These are phyloP conservation scores for Latrodectus geometricus DNA, from an alignment of 1,140 invertebrate species.

Conservation along the genomic window DNA sequence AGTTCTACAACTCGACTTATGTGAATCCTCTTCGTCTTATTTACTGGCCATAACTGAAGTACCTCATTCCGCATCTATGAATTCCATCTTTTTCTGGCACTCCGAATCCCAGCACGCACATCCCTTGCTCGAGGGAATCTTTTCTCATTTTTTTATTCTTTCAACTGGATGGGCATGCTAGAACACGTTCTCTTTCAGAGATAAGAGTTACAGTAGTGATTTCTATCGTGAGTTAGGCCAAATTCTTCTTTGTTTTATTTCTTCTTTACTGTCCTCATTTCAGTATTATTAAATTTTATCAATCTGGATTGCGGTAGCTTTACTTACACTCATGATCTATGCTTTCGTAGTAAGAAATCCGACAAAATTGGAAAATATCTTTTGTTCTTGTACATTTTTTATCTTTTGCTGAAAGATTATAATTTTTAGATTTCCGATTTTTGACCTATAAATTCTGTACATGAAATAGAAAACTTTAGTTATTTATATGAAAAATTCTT, in stretches of 20 bases:
- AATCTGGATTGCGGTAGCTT: background rate
- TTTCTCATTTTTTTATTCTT: slow-evolving; percentile 8
- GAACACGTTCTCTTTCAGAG: slow-evolving; percentile 36
- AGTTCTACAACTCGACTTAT: background rate
- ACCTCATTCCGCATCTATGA: slow-evolving; percentile 53
- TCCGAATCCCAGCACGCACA: slow-evolving; percentile 38
- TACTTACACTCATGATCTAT: too few relatives aligned
- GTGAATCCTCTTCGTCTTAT: slow-evolving; percentile 18
- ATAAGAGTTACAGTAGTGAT: slow-evolving; percentile 25
- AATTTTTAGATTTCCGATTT: too few relatives aligned
- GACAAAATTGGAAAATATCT: too few relatives aligned
- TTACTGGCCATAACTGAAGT: slow-evolving; percentile 49
- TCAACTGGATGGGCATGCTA: slow-evolving; percentile 18
- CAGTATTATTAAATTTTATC: background rate
- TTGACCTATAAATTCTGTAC: too few relatives aligned
- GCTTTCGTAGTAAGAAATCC: too few relatives aligned
- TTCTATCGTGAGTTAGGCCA: background rate
- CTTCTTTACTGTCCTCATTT: background rate
- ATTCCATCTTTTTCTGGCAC: slow-evolving; percentile 29
- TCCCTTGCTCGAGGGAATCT: slow-evolving; percentile 27
- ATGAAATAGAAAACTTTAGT: too few relatives aligned
- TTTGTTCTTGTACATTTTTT: too few relatives aligned
- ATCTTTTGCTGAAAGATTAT: too few relatives aligned
- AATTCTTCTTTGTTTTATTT: background rate
- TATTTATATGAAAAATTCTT: too few relatives aligned